Base-by-base conservation (phyloP, 2,797 vertebrate genomes). In the Muscicapa striata region DNA sequence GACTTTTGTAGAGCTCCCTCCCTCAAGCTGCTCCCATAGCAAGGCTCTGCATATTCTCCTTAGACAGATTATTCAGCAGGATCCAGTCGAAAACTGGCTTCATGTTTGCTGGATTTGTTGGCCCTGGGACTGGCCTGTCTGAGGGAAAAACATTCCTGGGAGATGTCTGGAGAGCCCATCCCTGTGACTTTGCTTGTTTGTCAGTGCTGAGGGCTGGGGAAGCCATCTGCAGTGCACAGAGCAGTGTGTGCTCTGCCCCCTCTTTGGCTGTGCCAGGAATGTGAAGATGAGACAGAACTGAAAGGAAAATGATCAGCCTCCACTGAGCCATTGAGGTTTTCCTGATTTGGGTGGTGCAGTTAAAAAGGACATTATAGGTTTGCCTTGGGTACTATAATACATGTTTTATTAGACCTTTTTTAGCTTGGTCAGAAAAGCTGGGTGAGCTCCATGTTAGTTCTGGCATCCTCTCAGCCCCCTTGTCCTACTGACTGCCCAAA, bases 31-130 rank as follows among this genome's bases (percentile, higher is more conserved):
- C 26, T 84, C 85, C 69, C 48, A 40, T 21, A 58, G 32, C 51
- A 55, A 38, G 29, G 10, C 67, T 23, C 26, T 46, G 45, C 2
- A 0, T 54, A 38, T 59, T n/a, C 29, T 91, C 67, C 45, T 43
- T 49, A 75, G 73, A 22, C 12, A 24, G 49, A 75, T 94, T 90
- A 86, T 78, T 96, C 87, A 93, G 83, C 80, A 91, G 59, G 79
- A 93, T 90, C 43, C 59, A 36, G 54, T 45, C 2, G 11, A 52
- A 87, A 76, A 58, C 13, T 79, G 22, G 27, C 40, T 79, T 84
- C 5, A 1, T 10, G 2, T 79, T 88, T 87, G 63, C 16, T 59
- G 51, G 27, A 24, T 66, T 95, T 93, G 19, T 48, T 73, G 75
- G 59, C 70, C 34, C 14, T 66, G 20, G 27, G 40, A 32, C 40